phyloP scores from a whole-genome alignment of 2,113 vertebrate species.

The Bagarius yarrelli region DNA sequence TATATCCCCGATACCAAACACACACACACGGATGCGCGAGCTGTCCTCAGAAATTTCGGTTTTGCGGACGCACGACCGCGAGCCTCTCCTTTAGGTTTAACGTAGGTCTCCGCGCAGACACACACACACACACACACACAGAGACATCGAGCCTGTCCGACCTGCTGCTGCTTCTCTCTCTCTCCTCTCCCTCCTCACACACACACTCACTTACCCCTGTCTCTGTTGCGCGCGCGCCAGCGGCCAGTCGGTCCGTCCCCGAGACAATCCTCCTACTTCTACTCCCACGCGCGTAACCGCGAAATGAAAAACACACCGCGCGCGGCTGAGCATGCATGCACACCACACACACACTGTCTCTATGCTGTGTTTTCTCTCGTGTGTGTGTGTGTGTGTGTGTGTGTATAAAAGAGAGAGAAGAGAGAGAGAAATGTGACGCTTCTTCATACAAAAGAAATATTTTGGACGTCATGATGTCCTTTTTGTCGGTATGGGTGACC shows the following conservation, averaged over 20 bases:
- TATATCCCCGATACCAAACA: too few relatives aligned
- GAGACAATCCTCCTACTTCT: conserved; percentile 19
- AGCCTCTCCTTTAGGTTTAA: not conserved
- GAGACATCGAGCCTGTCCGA: not conserved
- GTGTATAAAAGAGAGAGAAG: too few relatives aligned
- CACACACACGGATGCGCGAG: not conserved
- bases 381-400: not conserved
- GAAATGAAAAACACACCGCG: conserved; percentile 12
- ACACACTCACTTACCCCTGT: not conserved
- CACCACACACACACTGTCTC: not conserved
- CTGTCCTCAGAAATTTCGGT: not conserved
- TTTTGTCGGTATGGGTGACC: too few relatives aligned
- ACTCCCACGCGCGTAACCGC: conserved; percentile 26
- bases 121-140: not conserved
- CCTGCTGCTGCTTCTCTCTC: not conserved
- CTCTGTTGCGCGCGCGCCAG: conserved; percentile 1
- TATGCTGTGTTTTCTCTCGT: not conserved
- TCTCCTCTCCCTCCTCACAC: not conserved
- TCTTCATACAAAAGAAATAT: too few relatives aligned
- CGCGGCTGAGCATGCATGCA: not conserved
- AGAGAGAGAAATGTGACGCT: too few relatives aligned
- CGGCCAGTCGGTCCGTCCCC: not conserved
- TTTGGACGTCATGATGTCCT: too few relatives aligned
- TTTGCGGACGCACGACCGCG: not conserved
- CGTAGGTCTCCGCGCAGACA: not conserved